These are phyloP conservation scores for Percopsis transmontana DNA, from an alignment of 2,113 vertebrate genomes.

Conservation along the genomic window DNA sequence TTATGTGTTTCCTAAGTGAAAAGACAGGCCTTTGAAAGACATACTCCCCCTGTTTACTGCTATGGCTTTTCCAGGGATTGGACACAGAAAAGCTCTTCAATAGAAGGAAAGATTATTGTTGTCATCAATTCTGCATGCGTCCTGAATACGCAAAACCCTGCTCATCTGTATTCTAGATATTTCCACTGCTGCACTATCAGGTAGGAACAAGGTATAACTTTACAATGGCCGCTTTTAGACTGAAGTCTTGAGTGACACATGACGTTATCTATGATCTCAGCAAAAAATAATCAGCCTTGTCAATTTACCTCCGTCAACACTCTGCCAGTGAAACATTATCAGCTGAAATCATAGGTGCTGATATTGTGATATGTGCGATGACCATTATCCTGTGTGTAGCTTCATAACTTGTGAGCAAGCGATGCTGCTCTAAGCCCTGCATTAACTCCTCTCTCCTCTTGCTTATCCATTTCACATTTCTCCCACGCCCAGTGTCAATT, in stretches of 20 bases:
- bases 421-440: constrained; percentile 1
- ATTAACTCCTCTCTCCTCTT: constrained; percentile 18
- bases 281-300: constrained; percentile 60
- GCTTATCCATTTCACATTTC: constrained; percentile 45
- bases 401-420: constrained; percentile 54
- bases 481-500: constrained; percentile 33
- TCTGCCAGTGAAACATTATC: constrained; percentile 51
- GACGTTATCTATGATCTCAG: constrained; percentile 44
- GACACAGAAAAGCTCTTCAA: constrained; percentile 42
- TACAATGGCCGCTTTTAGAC: constrained; percentile 14
- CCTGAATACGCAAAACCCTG: constrained; percentile 35
- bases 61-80: constrained; percentile 71
- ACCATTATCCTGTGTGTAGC: constrained; percentile 37
- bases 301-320: constrained; percentile 51
- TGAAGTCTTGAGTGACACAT: constrained; percentile 23
- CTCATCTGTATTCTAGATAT: constrained; percentile 51
- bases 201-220: constrained; percentile 26
- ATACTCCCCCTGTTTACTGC: constrained; percentile 54
- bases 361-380: constrained; percentile 32
- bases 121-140: constrained; percentile 50
- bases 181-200: constrained; percentile 36
- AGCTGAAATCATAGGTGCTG: constrained; percentile 45
- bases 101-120: constrained; percentile 11
- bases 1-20: constrained; percentile 72
- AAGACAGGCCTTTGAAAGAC: constrained; percentile 59